These are phyloP conservation scores for Xenops minutus DNA, from an alignment of 2,797 vertebrate species.

Conservation along the genomic window DNA sequence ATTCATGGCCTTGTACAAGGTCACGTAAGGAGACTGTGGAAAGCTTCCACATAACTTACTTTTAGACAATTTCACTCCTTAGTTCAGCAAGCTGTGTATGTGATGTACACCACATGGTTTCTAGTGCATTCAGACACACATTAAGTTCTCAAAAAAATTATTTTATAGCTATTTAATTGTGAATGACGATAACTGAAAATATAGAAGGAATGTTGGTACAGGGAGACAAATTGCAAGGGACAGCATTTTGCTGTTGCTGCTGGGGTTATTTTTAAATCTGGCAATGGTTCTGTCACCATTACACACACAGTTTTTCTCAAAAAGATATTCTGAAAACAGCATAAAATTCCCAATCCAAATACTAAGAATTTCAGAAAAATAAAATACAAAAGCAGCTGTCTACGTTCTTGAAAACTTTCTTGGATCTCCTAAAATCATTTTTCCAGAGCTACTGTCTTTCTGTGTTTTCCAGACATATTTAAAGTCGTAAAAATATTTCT, in stretches of 20 bases:
- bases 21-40: conserved; percentile 86
- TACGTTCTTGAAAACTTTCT: conserved; percentile 25
- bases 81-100: conserved; percentile 52
- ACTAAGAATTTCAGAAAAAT: background rate
- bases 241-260: conserved; percentile 48
- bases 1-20: conserved; percentile 79
- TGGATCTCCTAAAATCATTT: conserved; percentile 10
- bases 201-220: conserved; percentile 15
- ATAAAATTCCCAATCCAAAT: background rate
- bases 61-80: conserved; percentile 65
- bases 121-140: conserved; percentile 35
- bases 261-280: conserved; percentile 58
- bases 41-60: conserved; percentile 77
- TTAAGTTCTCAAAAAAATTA: conserved; percentile 47
- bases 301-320: conserved; percentile 1
- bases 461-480: background rate
- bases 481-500: conserved; percentile 11
- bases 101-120: conserved; percentile 60
- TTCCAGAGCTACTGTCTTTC: background rate
- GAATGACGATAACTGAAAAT: conserved; percentile 54
- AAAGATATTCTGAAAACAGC: conserved; percentile 15
- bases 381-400: background rate
- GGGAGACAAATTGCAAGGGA: conserved; percentile 36
- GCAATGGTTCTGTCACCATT: conserved; percentile 36
- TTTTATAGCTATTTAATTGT: conserved; percentile 60